Evolutionary conservation across 1,140 invertebrate species (phyloP).

Genomic region (Conus ventricosus): DNA sequence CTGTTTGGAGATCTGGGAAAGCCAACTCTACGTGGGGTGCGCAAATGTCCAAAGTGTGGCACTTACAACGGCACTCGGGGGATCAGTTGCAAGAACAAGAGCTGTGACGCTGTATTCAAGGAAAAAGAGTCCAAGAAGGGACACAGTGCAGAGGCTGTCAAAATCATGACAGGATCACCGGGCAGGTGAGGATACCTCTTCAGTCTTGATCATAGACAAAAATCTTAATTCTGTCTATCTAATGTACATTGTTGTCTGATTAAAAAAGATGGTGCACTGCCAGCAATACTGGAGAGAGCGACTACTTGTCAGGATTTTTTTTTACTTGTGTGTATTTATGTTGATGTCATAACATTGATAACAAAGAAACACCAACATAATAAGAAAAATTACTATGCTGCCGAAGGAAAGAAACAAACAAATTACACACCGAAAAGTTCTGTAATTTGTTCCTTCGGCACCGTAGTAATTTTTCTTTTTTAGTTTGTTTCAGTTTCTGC

Average conservation of each 20-base stretch:
- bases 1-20: conserved; percentile 81
- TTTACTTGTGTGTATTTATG: no score
- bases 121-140: conserved; percentile 81
- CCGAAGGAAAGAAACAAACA: no score
- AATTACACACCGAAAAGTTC: no score
- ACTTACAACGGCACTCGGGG: conserved; percentile 86
- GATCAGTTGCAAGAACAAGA: conserved; percentile 85
- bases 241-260: not conserved
- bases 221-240: not conserved
- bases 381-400: no score
- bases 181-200: conserved; percentile 69
- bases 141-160: conserved; percentile 81
- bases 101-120: conserved; percentile 84
- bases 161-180: conserved; percentile 80
- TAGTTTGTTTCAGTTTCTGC: no score
- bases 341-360: no score
- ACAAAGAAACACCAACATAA: no score
- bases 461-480: no score
- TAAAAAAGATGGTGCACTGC: no score
- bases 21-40: conserved; percentile 82
- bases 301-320: no score
- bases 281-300: no score
- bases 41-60: conserved; percentile 87
- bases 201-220: not conserved
- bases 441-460: no score